Conservation (phyloP, 2,113 vertebrate species). For the Petrocephalus microphthalmus region DNA sequence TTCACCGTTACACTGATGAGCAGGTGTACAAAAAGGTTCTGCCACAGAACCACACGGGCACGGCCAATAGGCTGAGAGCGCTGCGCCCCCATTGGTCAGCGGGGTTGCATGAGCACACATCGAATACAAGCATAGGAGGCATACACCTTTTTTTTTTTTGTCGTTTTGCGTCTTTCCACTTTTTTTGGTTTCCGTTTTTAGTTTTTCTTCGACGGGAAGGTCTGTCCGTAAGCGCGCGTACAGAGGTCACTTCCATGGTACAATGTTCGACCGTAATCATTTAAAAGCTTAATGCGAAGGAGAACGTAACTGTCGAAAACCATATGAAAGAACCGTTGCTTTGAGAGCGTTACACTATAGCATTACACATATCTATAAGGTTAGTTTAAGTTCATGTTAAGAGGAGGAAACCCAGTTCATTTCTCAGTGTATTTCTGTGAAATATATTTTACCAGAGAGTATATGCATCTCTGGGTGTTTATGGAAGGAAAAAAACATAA, state of each 20-base stretch:
- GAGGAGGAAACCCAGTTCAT: constrained; percentile 49
- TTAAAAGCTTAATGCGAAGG: constrained; percentile 57
- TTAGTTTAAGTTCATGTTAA: constrained; percentile 46
- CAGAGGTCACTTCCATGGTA: constrained; percentile 53
- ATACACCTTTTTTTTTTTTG: constrained; percentile 39
- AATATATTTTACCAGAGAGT: constrained; percentile 45
- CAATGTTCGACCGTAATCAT: constrained; percentile 51
- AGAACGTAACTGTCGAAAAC: constrained; percentile 36
- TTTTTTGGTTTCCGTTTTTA: constrained; percentile 34
- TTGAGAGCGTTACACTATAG: constrained; percentile 64
- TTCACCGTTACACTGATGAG: constrained; percentile 65
- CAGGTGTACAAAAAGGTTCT: constrained; percentile 66
- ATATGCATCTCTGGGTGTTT: constrained; percentile 41
- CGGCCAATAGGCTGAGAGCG: constrained; percentile 46
- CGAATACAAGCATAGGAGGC: constrained; percentile 70
- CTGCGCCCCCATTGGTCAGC: constrained; percentile 38
- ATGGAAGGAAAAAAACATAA: constrained; percentile 48
- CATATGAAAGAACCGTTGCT: constrained; percentile 45
- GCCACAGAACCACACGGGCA: constrained; percentile 61
- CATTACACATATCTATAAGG: constrained; percentile 63
- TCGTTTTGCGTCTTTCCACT: constrained; percentile 34
- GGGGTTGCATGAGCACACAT: constrained; percentile 60
- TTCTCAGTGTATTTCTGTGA: constrained; percentile 30
- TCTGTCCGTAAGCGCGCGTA: constrained; percentile 51
- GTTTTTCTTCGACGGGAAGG: constrained; percentile 40